Conservation (phyloP, 2,113 vertebrate species). For the Columba janthina region DNA sequence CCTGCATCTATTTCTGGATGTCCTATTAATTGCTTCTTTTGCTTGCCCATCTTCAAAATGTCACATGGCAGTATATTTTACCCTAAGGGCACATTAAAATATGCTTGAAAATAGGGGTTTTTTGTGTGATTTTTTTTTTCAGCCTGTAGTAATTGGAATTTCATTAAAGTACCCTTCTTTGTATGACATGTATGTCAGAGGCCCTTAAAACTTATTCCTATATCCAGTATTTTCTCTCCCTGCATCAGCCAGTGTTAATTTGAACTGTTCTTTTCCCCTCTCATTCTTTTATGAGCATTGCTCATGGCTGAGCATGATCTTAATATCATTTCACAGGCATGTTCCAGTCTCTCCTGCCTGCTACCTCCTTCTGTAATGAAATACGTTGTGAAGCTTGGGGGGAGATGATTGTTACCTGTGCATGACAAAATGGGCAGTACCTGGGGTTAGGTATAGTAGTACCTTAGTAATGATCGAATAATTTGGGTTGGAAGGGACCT, state of each 20-base stretch:
- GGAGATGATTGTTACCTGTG: not conserved
- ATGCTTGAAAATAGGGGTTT: not conserved
- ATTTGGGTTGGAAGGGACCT: not conserved
- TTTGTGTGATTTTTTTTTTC: not conserved
- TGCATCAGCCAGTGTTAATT: not conserved
- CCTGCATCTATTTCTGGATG: not conserved
- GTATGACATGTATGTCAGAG: not conserved
- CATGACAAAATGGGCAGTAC: fast-evolving
- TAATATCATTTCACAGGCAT: not conserved
- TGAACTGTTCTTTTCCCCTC: not conserved
- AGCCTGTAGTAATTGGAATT: not conserved
- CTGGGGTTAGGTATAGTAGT: not conserved
- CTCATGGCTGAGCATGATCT: not conserved
- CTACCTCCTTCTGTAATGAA: not conserved
- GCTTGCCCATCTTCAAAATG: not conserved
- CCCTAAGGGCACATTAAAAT: not conserved
- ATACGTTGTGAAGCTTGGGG: fast-evolving
- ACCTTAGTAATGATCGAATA: not conserved
- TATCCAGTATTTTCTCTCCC: not conserved
- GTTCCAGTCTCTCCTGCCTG: not conserved
- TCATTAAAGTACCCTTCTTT: not conserved
- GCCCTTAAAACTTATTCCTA: not conserved
- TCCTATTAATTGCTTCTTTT: not conserved
- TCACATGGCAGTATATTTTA: not conserved
- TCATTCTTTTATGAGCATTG: fast-evolving